Conservation (phyloP, 2,113 vertebrate genomes). For the Callopanchax toddi region DNA sequence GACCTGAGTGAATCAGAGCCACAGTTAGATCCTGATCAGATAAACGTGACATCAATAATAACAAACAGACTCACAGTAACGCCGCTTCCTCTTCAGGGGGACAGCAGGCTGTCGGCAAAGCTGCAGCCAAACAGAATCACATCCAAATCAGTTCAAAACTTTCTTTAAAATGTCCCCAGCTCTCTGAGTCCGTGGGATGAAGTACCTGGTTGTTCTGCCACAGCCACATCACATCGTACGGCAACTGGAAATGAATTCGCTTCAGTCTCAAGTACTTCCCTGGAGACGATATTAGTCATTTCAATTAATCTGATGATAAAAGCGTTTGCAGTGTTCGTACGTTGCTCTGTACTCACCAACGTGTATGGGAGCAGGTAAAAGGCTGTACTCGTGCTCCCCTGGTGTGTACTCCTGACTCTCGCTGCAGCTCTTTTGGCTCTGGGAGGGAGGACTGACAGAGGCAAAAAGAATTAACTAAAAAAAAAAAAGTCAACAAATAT, state of each 20-base stretch:
- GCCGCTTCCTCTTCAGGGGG: constrained; percentile 93
- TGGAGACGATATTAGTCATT: constrained; percentile 53
- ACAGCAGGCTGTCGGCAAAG: constrained; percentile 91
- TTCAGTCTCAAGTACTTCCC: constrained; percentile 97
- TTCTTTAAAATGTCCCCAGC: no score
- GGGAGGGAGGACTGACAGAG: constrained; percentile 84
- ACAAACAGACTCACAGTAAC: constrained; percentile 87
- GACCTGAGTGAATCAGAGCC: constrained; percentile 54
- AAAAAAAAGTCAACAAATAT: not conserved
- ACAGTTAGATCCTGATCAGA: constrained; percentile 8
- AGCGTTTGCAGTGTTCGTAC: not conserved
- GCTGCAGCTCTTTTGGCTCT: constrained; percentile 84
- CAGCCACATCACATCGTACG: constrained; percentile 96
- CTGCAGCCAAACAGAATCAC: constrained; percentile 72
- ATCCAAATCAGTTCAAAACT: not conserved
- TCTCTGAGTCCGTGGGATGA: no score
- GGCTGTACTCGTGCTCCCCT: constrained; percentile 85
- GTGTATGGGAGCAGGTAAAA: constrained; percentile 94
- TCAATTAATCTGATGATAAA: not conserved
- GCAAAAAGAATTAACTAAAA: constrained; percentile 7
- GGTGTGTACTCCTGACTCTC: constrained; percentile 89
- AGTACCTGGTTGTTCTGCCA: constrained; percentile 96
- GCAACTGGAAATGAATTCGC: constrained; percentile 95
- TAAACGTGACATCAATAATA: constrained; percentile 8
- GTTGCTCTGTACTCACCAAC: constrained; percentile 85